phyloP scores from a whole-genome alignment of 1,140 invertebrate genomes.

The Teleopsis dalmanni region DNA sequence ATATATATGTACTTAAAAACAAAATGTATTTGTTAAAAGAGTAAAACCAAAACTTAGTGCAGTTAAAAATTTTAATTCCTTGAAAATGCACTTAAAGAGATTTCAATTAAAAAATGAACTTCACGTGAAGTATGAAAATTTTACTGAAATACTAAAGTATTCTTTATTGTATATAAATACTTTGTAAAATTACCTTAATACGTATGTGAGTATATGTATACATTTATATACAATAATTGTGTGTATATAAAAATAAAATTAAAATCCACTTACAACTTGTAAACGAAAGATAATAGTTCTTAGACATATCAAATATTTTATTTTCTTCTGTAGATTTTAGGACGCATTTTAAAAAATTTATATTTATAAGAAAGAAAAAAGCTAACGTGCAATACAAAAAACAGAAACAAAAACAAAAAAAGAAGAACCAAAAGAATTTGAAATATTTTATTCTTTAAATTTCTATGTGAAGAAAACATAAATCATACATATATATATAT shows the following conservation, averaged over 20 bases:
- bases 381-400: not conserved
- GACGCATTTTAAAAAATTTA: not conserved
- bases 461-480: not conserved
- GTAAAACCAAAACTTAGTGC: no score
- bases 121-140: not conserved
- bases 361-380: not conserved
- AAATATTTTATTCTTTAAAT: no score
- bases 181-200: no score
- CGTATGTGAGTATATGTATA: not conserved
- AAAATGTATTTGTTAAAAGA: not conserved
- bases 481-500: not conserved
- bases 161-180: no score
- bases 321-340: not conserved
- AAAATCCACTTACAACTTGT: constrained; percentile 11
- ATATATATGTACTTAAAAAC: not conserved
- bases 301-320: constrained; percentile 43
- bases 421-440: no score
- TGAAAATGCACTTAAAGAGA: no score
- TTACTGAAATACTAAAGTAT: no score
- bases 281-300: constrained; percentile 45
- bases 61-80: no score
- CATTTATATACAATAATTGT: not conserved
- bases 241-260: not conserved
- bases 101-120: not conserved
- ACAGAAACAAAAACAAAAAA: not conserved